phyloP scores from a whole-genome alignment of 1,140 invertebrate species.

The Drosophila aff. region DNA sequence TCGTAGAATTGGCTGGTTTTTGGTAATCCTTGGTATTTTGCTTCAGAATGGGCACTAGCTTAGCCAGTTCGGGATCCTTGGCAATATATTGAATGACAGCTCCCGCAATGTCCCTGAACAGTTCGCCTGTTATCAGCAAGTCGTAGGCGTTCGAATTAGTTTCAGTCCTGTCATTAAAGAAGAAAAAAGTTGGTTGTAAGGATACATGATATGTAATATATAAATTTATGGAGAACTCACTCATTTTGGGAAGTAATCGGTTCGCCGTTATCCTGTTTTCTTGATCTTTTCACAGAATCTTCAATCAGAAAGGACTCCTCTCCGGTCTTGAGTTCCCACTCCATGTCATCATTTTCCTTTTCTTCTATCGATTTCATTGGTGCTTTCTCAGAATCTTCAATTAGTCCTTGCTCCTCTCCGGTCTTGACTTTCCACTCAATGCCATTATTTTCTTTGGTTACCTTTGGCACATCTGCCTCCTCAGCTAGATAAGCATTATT shows the following conservation, averaged over 20 bases:
- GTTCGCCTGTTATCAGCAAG: slow-evolving; percentile 40
- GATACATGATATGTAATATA: not conserved
- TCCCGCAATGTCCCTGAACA: slow-evolving; percentile 42
- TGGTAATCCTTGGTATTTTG: slow-evolving; percentile 23
- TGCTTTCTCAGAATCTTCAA: not conserved
- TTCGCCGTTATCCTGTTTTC: no score
- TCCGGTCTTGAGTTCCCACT: not conserved
- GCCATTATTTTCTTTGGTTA: no score
- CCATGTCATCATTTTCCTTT: no score
- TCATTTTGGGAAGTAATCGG: not conserved
- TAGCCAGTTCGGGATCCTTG: slow-evolving; percentile 51
- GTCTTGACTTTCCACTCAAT: not conserved
- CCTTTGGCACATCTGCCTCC: not conserved
- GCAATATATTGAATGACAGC: slow-evolving; percentile 47
- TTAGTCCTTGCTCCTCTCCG: not conserved
- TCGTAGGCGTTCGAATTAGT: slow-evolving; percentile 6
- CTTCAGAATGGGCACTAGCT: slow-evolving; percentile 31
- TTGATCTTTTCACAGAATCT: not conserved
- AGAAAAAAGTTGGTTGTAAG: not conserved
- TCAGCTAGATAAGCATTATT: not conserved
- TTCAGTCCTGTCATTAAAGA: not conserved
- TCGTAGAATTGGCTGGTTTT: not conserved
- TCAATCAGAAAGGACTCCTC: not conserved
- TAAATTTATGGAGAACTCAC: slow-evolving; percentile 1
- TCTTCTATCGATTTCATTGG: not conserved